Base-by-base conservation (phyloP, 2,113 vertebrate genomes). In the Dissostichus mawsoni region DNA sequence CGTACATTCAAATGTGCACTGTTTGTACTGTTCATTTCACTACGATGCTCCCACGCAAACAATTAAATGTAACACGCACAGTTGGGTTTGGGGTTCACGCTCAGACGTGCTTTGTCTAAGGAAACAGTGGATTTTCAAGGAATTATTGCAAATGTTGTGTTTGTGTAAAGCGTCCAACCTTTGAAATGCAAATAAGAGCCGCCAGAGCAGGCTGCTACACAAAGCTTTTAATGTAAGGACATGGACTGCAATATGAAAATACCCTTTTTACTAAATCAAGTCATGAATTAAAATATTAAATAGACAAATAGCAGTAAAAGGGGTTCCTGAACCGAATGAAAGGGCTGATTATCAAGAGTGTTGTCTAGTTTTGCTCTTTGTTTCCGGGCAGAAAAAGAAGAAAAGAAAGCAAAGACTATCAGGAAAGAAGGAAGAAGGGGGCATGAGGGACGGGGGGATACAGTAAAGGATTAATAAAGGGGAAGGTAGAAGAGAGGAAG, bases 21-120 rank as follows among this genome's bases (percentile, higher is more conserved):
- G 67, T 68, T 77, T 73, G 52, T 73, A 48, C 62, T 79, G 66
- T 85, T 78, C 69, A 56, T 48, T 58, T 58, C 73, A 36, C 55
- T 55, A 20, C 12, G 18, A 36, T 8, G 18, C 74, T 29, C 81
- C 61, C 82, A 81, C 82, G 17, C 64, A 70, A 74, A 9, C 58
- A 58, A 23, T 14, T 5, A 29, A 20, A 58, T 2, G 62, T 11
- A 17, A 20, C 57, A 80, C 67, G 8, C 41, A 36, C 51, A 51
- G 23, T n/a, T 23, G 29, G 23, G 68, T 12, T 6, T 7, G 50
- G 56, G 74, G 75, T 11, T 74, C 12, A 4, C 2, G 5, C 41
- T 73, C 72, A 51, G 44, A 71, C 18, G 29, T 58, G 48, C 52
- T 74, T 63, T 18, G 5, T 74, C 59, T 72, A 3, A 1, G 7